These are phyloP conservation scores for Heliconius ethilla DNA, from an alignment of 2,888 invertebrate genomes.

Conservation along the genomic window DNA sequence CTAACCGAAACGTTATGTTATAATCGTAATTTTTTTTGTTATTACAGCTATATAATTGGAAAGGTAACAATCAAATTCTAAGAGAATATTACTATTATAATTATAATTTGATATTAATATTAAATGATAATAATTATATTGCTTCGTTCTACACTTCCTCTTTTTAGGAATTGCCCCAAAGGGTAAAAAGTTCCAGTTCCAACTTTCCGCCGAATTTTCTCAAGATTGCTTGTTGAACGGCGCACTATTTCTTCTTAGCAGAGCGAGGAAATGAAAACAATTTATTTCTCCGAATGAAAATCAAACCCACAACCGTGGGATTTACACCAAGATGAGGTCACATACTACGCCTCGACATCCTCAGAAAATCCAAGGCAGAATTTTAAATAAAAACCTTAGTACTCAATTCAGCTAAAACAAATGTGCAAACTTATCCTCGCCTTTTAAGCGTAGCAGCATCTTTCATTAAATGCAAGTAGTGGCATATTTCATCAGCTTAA, in stretches of 20 bases:
- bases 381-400: background rate
- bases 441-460: slow-evolving; percentile 14
- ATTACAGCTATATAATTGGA: no score
- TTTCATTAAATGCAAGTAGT: slow-evolving; percentile 36
- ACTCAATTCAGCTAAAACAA: background rate
- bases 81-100: no score
- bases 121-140: no score
- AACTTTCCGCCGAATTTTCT: background rate
- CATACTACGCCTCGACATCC: background rate
- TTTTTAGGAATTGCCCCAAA: no score
- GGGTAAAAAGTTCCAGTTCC: background rate
- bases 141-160: no score
- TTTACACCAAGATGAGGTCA: background rate
- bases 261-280: no score
- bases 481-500: slow-evolving; percentile 48
- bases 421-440: slow-evolving; percentile 9
- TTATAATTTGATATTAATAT: no score
- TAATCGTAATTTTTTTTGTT: background rate
- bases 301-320: background rate
- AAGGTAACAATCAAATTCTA: no score
- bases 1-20: background rate
- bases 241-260: background rate
- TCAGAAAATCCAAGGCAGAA: background rate
- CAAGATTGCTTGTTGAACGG: background rate
- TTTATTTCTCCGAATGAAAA: background rate